Evolutionary conservation across 2,888 invertebrate genomes (phyloP), one percentile per base, ranked within the genome.

Genomic region (Troglohyphantes excavatus): DNA sequence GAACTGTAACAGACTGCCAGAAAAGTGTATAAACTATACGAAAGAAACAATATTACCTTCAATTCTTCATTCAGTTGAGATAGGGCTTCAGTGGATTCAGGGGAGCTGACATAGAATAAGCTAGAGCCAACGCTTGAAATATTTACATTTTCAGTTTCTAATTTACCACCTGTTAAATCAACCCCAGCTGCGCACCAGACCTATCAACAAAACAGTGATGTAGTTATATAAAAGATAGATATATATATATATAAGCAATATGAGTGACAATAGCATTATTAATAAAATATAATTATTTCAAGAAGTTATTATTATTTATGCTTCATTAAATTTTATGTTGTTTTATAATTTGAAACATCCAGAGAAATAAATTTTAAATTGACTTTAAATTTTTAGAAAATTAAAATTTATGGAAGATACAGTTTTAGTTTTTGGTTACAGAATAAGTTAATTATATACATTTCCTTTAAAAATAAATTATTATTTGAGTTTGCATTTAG

Each of bases 151-250:
- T 72, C 84, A 7, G 9, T 2, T 85, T 84, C 90, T 65, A 46
- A 46, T 27, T 76, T 76, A 17, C 98, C 98, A 0, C 98, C 99
- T 92, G 96, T 96, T 83, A 98, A 94, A 93, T 98, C 98, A 6
- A 99, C 98, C 0, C 98, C 99, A 1, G 98, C 98, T 0, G 99
- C 99, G 94, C 99, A 99, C 95, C 98, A 97, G 83, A 99, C 96
- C 95, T 91, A 27, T 19, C 1, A 72, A 33, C 13, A 39, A 2
- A 39, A 0, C 13, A 72, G 26, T 39, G 21, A 11, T 39, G 29
- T 67, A n/a, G 5, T 67, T 29, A 17, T 27, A 29, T 7, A 9
- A 39, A 33, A 39, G 21, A 70, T 21, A n/a, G 13, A 2, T 0
- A 67, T 21, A 9, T 33, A 68, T 2, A 39, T 33, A 11, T 29